A percentile compares a stretch with the other conserved stretches of the same genome.
Conservation (phyloP, 2,797 vertebrate genomes). For the Vireo griseus region DNA sequence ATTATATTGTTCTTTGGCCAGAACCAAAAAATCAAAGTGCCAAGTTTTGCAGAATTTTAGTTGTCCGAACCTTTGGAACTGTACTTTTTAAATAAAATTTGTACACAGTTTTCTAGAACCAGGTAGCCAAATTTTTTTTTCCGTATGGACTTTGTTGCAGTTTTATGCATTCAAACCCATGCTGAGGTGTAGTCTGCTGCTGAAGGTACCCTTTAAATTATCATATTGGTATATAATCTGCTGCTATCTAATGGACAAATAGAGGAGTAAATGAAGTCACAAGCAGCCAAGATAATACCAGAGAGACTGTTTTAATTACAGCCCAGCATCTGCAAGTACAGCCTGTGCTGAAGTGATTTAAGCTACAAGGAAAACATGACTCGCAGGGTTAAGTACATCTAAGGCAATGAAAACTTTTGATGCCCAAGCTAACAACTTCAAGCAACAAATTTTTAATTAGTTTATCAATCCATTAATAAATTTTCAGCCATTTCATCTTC, state of each 20-base stretch:
- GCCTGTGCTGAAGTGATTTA: not conserved
- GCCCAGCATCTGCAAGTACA: not conserved
- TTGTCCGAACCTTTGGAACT: not conserved
- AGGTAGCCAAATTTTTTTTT: not conserved
- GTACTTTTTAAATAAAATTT: not conserved
- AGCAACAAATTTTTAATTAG: not conserved
- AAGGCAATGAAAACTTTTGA: not conserved
- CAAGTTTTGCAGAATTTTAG: not conserved
- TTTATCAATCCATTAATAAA: not conserved
- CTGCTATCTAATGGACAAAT: not conserved
- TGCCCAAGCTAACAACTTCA: not conserved
- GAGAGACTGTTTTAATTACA: not conserved
- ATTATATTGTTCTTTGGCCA: not conserved
- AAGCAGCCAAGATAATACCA: not conserved
- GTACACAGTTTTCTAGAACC: not conserved
- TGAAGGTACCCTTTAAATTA: not conserved
- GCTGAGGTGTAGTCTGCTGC: not conserved
- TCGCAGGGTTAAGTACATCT: fast-evolving
- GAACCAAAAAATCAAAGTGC: not conserved
- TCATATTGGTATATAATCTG: not conserved
- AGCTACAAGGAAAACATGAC: not conserved
- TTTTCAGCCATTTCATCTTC: not conserved
- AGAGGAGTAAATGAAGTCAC: not conserved
- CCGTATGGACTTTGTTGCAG: not conserved
- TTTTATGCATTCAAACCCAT: not conserved